These are phyloP conservation scores for Allacma fusca DNA, from an alignment of 2,888 invertebrate species.

Conservation along the genomic window DNA sequence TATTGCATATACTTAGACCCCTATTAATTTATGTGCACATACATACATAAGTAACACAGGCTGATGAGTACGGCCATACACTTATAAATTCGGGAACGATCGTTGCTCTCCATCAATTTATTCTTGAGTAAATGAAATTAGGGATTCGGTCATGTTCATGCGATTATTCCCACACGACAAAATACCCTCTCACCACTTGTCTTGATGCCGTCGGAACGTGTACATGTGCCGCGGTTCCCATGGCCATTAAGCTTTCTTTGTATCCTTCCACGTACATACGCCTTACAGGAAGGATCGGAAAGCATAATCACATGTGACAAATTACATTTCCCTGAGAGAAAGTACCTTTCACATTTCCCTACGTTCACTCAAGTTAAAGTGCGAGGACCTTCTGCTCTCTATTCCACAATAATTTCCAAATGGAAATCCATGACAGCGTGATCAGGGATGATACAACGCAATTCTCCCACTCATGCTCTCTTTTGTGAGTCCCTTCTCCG, in stretches of 20 bases:
- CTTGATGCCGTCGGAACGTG: too few relatives aligned
- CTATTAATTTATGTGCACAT: too few relatives aligned
- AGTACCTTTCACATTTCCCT: conserved; percentile 4
- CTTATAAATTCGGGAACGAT: too few relatives aligned
- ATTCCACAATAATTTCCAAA: not conserved
- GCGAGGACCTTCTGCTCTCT: too few relatives aligned
- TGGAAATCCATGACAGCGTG: not conserved
- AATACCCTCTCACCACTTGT: too few relatives aligned
- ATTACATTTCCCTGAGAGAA: not conserved
- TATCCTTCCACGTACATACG: not conserved
- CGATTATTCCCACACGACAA: not conserved
- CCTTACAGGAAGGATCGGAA: not conserved
- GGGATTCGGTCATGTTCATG: not conserved
- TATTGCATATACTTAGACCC: too few relatives aligned
- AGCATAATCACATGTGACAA: not conserved
- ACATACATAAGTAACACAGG: too few relatives aligned
- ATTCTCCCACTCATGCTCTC: not conserved
- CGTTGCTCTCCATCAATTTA: not conserved
- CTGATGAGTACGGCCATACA: too few relatives aligned
- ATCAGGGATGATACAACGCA: conserved; percentile 2
- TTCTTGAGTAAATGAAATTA: not conserved
- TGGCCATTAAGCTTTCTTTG: not conserved
- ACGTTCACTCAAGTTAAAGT: too few relatives aligned
- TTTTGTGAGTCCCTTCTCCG: too few relatives aligned
- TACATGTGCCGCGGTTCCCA: not conserved